Percentiles rank a stretch among this genome's conserved stretches.
These are phyloP conservation scores for Ceratoteleas bidentatus DNA, from an alignment of 1,140 invertebrate species.

Conservation along the genomic window DNA sequence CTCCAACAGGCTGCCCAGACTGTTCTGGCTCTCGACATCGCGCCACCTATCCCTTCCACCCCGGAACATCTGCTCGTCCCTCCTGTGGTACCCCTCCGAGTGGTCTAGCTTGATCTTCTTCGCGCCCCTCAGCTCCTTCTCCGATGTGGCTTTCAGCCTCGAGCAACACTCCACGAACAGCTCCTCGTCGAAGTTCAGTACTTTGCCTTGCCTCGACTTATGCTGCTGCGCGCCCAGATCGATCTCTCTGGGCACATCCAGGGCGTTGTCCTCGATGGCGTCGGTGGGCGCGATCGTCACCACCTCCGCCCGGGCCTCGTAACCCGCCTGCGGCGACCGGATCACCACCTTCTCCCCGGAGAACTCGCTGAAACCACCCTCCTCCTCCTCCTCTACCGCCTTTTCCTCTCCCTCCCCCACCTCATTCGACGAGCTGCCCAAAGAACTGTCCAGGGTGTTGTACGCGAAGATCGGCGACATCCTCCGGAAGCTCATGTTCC, in stretches of 20 bases:
- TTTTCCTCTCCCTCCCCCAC: background rate
- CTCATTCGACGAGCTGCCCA: slow-evolving; percentile 57
- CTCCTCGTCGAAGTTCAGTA: slow-evolving; percentile 78
- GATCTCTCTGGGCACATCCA: slow-evolving; percentile 73
- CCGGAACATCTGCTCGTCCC: slow-evolving; percentile 71
- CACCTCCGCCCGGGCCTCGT: slow-evolving; percentile 67
- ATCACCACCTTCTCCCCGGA: slow-evolving; percentile 73
- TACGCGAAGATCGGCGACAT: slow-evolving; percentile 75
- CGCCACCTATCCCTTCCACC: slow-evolving; percentile 74
- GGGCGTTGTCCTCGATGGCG: slow-evolving; percentile 77
- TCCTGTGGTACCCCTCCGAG: slow-evolving; percentile 70
- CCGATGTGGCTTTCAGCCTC: slow-evolving; percentile 77
- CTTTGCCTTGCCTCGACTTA: slow-evolving; percentile 75
- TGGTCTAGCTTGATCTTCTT: slow-evolving; percentile 80
- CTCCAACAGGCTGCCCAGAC: slow-evolving; percentile 76
- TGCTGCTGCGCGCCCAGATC: slow-evolving; percentile 37
- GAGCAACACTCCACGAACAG: slow-evolving; percentile 80
- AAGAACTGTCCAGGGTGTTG: slow-evolving; percentile 71
- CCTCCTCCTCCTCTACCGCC: slow-evolving; percentile 15
- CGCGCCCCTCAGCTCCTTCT: slow-evolving; percentile 77
- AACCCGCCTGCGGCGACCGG: slow-evolving; percentile 69
- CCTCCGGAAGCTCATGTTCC: slow-evolving; percentile 62
- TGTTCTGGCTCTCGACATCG: slow-evolving; percentile 78
- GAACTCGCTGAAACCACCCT: slow-evolving; percentile 66
- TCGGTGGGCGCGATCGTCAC: slow-evolving; percentile 78